These are phyloP conservation scores for Nasonia vitripennis DNA, from an alignment of 1,140 invertebrate species.

Conservation along the genomic window DNA sequence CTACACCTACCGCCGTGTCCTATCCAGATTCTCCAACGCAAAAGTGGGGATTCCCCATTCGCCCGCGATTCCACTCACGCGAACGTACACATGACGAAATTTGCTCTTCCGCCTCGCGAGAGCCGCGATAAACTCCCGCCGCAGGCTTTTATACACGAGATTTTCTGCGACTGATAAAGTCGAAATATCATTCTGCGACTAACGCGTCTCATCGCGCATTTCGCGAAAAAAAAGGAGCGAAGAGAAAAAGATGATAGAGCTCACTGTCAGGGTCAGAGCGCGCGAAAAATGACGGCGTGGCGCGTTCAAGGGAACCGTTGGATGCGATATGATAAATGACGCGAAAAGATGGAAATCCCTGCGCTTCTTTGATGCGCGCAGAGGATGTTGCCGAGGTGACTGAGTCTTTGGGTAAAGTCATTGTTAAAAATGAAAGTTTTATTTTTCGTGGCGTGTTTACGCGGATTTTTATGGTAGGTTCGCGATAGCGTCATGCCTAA, in stretches of 20 bases:
- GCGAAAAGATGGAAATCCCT: constrained; percentile 39
- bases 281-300: not conserved
- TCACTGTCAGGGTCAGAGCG: constrained; percentile 50
- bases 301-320: not conserved
- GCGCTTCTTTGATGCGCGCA: not conserved
- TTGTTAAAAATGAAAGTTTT: constrained; percentile 18
- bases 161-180: not conserved
- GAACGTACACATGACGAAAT: not conserved
- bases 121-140: not conserved
- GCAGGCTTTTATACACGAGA: not conserved
- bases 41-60: not conserved
- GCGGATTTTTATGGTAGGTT: no score
- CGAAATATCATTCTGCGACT: constrained; percentile 18
- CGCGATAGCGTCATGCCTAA: no score
- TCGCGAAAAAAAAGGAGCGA: not conserved
- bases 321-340: constrained; percentile 20
- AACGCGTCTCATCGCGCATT: not conserved
- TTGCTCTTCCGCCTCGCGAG: not conserved
- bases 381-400: not conserved
- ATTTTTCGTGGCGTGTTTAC: not conserved
- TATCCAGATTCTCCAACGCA: not conserved
- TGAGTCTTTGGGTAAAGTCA: not conserved
- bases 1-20: no score
- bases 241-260: constrained; percentile 35
- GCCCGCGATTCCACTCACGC: not conserved